phyloP scores from a whole-genome alignment of 2,113 vertebrate species.

The Chionis minor region DNA sequence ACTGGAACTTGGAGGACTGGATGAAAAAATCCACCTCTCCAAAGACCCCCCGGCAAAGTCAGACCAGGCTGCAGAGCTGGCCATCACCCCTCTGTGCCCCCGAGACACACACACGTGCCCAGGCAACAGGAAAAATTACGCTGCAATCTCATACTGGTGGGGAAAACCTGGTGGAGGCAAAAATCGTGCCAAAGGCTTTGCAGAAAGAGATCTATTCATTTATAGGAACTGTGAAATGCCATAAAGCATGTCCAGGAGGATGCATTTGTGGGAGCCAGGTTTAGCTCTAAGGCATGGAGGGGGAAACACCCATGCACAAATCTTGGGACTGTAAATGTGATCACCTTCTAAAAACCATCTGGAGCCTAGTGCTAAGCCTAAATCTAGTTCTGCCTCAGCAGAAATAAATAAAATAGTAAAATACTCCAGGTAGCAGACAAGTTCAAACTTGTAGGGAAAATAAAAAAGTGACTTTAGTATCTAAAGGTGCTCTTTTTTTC shows the following conservation, averaged over 20 bases:
- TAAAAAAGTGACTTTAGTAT: not conserved
- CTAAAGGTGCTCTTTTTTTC: not conserved
- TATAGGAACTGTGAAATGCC: not conserved
- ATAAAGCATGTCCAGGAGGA: not conserved
- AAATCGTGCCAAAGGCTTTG: not conserved
- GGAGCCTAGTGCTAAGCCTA: not conserved
- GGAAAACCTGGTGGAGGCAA: not conserved
- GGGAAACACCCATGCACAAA: not conserved
- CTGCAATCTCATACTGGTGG: not conserved
- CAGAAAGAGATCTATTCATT: not conserved
- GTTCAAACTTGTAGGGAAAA: not conserved
- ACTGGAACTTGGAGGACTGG: not conserved
- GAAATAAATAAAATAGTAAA: not conserved
- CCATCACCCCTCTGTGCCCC: fast-evolving
- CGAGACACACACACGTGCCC: fast-evolving
- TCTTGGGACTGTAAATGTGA: not conserved
- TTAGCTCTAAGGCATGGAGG: not conserved
- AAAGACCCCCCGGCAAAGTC: fast-evolving
- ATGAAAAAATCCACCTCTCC: not conserved
- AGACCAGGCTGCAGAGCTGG: not conserved
- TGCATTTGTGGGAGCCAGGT: fast-evolving
- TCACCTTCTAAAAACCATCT: not conserved
- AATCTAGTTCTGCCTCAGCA: not conserved
- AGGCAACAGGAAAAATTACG: not conserved
- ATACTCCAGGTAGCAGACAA: not conserved